Evolutionary conservation across 2,888 invertebrate species (phyloP), one percentile per base, ranked within the genome.

Genomic region (Sarcophaga variegata): DNA sequence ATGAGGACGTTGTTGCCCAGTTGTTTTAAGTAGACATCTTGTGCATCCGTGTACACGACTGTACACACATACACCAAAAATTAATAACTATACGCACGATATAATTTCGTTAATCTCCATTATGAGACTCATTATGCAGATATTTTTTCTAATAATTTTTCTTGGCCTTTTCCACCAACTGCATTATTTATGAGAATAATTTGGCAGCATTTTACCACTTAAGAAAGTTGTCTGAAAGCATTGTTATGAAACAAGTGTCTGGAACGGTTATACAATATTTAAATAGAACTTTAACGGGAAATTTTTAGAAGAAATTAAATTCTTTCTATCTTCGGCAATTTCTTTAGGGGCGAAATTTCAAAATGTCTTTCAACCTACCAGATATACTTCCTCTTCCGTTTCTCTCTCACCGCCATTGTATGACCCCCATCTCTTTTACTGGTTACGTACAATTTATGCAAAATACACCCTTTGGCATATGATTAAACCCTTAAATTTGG

Each of bases 121-220:
- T 88, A 74, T 76, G 88, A 89, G 88, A 88, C 88, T 89, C 89
- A 88, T 89, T 90, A 88, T 89, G 86, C 81, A 85, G 82, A 77
- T 69, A 47, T 20, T 66, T 70, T 77, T 77, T 78, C n/a, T 10
- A 49, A 14, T 78, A 47, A 47, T 11, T 71, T 54, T 27, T 67
- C 8, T 45, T 64, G 14, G 12, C 4, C 27, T 20, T 67, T 22
- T 62, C 22, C 17, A 45, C 20, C 12, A 22, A 47, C 87, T 86
- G 87, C 82, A 88, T 85, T 89, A 89, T 89, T 90, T 89, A 89
- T 86, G 88, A 86, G 64, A 75, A 80, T 74, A 88, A 90, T 90
- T 90, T 90, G 90, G 89, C 90, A 90, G 81, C 83, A 63, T 47
- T 14, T 62, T 27, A 49, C 54, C 49, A 63, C 69, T 81, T 75